A percentile compares a stretch with the other conserved stretches of the same genome.
phyloP scores from a whole-genome alignment of 2,888 invertebrate species.

The Cylloceria caligata region DNA sequence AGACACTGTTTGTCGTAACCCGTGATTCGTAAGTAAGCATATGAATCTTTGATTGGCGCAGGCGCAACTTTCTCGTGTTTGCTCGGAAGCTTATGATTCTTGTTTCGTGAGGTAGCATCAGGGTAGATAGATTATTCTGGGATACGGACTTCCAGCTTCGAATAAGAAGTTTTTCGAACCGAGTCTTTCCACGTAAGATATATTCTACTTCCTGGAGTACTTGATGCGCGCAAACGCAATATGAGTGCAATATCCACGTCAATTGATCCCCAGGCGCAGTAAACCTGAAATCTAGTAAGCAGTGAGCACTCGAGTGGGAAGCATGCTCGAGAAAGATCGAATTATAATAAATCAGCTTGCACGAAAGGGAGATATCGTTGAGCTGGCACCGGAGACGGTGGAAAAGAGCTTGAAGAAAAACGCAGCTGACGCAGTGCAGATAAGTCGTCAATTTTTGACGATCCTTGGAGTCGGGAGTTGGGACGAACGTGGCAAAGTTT shows the following conservation, averaged over 20 bases:
- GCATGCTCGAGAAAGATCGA: not conserved
- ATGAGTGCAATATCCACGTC: not conserved
- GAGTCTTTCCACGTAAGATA: not conserved
- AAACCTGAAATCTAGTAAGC: not conserved
- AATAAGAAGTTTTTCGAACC: not conserved
- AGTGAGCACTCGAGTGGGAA: not conserved
- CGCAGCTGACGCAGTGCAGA: conserved; percentile 50
- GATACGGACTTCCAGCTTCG: no score
- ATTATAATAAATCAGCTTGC: no score
- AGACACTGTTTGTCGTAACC: no score
- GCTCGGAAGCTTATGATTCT: not conserved
- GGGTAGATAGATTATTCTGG: no score
- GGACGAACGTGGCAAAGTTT: not conserved
- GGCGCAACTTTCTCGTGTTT: no score
- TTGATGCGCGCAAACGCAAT: not conserved
- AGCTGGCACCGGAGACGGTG: not conserved
- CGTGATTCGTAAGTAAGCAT: no score
- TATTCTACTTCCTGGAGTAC: not conserved
- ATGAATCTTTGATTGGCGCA: no score
- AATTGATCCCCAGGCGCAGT: not conserved
- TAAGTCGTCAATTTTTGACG: conserved; percentile 60
- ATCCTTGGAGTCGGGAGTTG: conserved; percentile 67
- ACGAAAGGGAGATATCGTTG: no score
- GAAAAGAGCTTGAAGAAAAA: conserved; percentile 10
- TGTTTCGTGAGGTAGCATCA: no score